phyloP scores from a whole-genome alignment of 2,113 vertebrate genomes.

The Nipponia nippon region DNA sequence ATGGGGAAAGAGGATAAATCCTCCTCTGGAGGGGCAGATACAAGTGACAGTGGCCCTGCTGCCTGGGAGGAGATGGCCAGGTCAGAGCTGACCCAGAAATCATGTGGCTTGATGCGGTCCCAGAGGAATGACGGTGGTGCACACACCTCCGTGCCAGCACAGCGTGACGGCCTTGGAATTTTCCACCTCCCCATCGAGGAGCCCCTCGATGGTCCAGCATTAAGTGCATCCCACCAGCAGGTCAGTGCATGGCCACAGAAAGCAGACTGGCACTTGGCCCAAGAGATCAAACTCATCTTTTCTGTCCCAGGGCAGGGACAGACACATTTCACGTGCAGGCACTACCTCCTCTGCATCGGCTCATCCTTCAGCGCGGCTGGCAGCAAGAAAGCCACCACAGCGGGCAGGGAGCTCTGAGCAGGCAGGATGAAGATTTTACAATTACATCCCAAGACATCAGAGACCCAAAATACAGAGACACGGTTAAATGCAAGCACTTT shows the following conservation, averaged over 20 bases:
- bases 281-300: background rate
- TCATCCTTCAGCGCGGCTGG: background rate
- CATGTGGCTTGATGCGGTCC: rapidly evolving
- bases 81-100: background rate
- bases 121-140: background rate
- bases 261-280: background rate
- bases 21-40: background rate
- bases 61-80: background rate
- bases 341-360: background rate
- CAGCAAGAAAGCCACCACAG: background rate
- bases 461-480: background rate
- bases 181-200: background rate
- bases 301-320: background rate
- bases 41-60: background rate
- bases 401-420: background rate
- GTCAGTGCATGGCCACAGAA: background rate
- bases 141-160: background rate
- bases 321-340: background rate
- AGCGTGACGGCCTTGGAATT: background rate
- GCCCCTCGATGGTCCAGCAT: background rate
- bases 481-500: background rate
- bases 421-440: background rate
- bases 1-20: background rate
- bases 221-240: background rate
- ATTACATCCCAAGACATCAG: background rate